Percentiles rank a stretch among this genome's conserved stretches.
Evolutionary conservation across 2,888 invertebrate species (phyloP).

Genomic region (Cynaeus angustus): DNA sequence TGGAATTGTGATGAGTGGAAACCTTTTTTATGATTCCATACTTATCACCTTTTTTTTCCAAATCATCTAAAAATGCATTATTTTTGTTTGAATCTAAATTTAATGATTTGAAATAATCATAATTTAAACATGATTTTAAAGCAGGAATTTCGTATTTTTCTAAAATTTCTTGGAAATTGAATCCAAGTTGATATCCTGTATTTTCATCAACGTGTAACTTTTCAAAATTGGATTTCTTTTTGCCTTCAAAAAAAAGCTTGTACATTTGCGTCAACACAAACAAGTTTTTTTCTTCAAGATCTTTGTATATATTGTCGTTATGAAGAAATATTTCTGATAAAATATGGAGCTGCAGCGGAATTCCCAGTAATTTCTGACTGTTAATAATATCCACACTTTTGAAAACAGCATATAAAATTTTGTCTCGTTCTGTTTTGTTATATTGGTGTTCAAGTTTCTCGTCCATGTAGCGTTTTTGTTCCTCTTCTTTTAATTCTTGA

Average conservation of each 20-base stretch:
- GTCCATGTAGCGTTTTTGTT: background rate
- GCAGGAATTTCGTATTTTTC: background rate
- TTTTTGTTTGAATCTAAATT: background rate
- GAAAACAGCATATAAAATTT: too few relatives aligned
- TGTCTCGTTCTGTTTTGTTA: too few relatives aligned
- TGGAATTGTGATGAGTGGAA: too few relatives aligned
- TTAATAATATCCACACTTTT: background rate
- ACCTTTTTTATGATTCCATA: background rate
- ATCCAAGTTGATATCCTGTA: background rate
- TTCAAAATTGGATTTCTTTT: too few relatives aligned
- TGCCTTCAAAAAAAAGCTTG: background rate
- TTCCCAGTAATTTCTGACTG: background rate
- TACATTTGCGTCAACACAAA: conserved; percentile 7
- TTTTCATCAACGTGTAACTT: too few relatives aligned
- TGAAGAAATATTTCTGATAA: background rate
- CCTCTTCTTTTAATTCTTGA: background rate
- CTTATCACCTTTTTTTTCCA: background rate
- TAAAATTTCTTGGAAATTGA: background rate
- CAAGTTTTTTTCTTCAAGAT: background rate
- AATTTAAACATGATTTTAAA: background rate
- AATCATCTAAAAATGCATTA: background rate
- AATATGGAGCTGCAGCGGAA: background rate
- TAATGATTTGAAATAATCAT: background rate
- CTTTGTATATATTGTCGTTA: background rate
- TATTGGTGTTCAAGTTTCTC: background rate